Evolutionary conservation across 2,888 invertebrate species (phyloP), one percentile per base, ranked within the genome.

Genomic region (Mylabris sibirica): DNA sequence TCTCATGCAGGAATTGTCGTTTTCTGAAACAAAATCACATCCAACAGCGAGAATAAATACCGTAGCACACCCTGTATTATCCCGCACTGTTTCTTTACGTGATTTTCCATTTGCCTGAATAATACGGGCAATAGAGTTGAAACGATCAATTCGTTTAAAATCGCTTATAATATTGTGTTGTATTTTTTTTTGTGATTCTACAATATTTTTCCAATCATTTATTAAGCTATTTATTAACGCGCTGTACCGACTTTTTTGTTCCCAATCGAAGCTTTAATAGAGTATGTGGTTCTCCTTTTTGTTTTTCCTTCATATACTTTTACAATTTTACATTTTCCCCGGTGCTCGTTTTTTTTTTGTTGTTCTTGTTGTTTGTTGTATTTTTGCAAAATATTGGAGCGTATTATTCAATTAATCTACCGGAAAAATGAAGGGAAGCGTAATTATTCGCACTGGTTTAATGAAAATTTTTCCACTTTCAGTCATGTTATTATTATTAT

Each of bases 401-500:
- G 20, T 53, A 53, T 53, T 53, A 53, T 53, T 53, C 49, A 53
- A 53, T 53, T 53, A 53, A 53, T 53, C 49, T 22, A 53, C 49
- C 49, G 49, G 49, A 22, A 22, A n/a, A 53, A 53, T 22, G 49
- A 11, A 53, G 22, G 49, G 20, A 53, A 53, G 22, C 49, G 22
- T 53, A 53, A 53, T 53, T 53, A 53, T 53, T 22, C 49, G 49
- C 49, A 22, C 22, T 53, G 49, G 49, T 53, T 53, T 22, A 22
- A 53, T 53, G 20, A 44, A 44, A 44, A 44, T n/a, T 8, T 30
- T 17, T 17, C 17, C 49, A 11, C 22, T 22, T 22, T 20, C 49
- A 22, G 12, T 5, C 49, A 8, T 8, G 4, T 30, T 30, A 30
- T 30, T 30, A 30, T 30, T 30, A 8, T 30, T 30, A 8, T 30